phyloP scores from a whole-genome alignment of 2,888 invertebrate species.

The Prosapia bicincta region DNA sequence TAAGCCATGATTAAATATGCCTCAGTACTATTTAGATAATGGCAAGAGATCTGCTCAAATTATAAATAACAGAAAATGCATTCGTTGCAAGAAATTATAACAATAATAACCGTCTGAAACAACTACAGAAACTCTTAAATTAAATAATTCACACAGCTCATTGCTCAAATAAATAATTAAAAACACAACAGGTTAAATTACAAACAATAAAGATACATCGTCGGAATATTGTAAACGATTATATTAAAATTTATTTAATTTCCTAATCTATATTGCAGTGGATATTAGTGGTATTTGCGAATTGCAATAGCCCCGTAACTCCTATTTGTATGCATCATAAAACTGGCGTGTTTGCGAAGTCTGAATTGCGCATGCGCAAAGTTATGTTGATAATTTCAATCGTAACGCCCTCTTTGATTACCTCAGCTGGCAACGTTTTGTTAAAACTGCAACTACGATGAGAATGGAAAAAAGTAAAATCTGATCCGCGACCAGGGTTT shows the following conservation, averaged over 20 bases:
- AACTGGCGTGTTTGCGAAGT: not conserved
- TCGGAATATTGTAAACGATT: not conserved
- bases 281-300: not conserved
- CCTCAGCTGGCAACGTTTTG: not conserved
- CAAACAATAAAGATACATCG: not conserved
- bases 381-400: conserved; percentile 2
- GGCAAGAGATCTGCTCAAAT: too few relatives aligned
- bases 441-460: not conserved
- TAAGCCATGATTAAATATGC: too few relatives aligned
- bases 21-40: too few relatives aligned
- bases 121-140: too few relatives aligned
- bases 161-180: too few relatives aligned
- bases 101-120: too few relatives aligned
- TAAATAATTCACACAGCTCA: too few relatives aligned
- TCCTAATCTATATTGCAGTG: not conserved
- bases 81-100: too few relatives aligned
- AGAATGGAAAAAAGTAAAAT: not conserved
- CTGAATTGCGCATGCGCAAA: not conserved
- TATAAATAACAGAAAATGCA: too few relatives aligned
- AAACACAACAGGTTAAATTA: too few relatives aligned
- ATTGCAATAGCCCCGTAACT: not conserved
- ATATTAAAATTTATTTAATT: not conserved
- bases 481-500: not conserved
- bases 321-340: not conserved
- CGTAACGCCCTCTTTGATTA: not conserved